Evolutionary conservation across 2,113 vertebrate genomes (phyloP).

Genomic region (Marcusenius ussheri): DNA sequence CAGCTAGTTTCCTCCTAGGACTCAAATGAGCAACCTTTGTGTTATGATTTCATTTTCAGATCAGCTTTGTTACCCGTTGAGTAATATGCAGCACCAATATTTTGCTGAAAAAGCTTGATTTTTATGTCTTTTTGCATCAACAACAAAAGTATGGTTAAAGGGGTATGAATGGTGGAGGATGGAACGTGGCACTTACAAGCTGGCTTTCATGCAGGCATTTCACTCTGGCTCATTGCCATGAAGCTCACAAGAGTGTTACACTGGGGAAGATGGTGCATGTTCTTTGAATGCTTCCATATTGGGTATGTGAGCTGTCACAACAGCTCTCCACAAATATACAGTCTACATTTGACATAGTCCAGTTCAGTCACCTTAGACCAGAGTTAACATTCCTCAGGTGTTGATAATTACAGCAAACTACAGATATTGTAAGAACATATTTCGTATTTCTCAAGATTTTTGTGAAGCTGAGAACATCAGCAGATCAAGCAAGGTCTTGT

Average conservation of each 20-base stretch:
- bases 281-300: not conserved
- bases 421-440: not conserved
- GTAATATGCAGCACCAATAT: not conserved
- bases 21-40: not conserved
- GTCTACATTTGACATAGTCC: not conserved
- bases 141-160: not conserved
- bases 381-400: not conserved
- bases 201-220: not conserved
- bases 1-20: not conserved
- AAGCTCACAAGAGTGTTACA: not conserved
- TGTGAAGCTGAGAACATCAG: not conserved
- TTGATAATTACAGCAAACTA: not conserved
- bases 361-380: not conserved
- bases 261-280: not conserved
- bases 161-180: not conserved
- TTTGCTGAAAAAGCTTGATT: not conserved
- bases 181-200: not conserved
- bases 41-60: not conserved
- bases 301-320: not conserved
- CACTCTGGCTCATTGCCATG: not conserved
- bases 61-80: not conserved
- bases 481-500: not conserved
- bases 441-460: not conserved
- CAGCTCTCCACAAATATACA: not conserved
- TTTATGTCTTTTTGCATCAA: not conserved